These are phyloP conservation scores for Hylaeus volcanicus DNA, from an alignment of 1,140 invertebrate genomes.

Conservation along the genomic window DNA sequence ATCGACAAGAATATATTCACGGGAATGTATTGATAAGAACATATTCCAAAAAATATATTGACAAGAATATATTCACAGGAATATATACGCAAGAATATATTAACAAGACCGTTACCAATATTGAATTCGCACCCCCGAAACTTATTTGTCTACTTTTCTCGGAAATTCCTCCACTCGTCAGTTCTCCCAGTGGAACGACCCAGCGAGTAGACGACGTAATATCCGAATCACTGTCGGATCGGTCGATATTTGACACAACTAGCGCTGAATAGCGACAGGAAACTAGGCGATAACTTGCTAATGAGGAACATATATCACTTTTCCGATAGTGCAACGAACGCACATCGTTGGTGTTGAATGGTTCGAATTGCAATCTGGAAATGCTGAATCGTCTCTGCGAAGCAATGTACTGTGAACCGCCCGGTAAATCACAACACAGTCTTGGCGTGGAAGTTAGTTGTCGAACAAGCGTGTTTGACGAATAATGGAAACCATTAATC, in stretches of 20 bases:
- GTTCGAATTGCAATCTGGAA: conserved; percentile 62
- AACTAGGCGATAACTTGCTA: conserved; percentile 65
- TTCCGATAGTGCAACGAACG: conserved; percentile 60
- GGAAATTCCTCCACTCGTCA: conserved; percentile 20
- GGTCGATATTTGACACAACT: conserved; percentile 48
- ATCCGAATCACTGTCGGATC: conserved; percentile 10
- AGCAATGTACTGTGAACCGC: conserved; percentile 64
- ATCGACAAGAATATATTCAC: too few relatives aligned
- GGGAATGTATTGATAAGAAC: too few relatives aligned
- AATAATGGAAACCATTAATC: conserved; percentile 49
- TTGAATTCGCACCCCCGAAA: too few relatives aligned
- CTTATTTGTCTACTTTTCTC: background rate
- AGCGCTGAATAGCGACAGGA: conserved; percentile 60
- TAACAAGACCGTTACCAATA: too few relatives aligned
- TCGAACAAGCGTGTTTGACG: conserved; percentile 44
- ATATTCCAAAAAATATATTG: too few relatives aligned
- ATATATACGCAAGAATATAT: too few relatives aligned
- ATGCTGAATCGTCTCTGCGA: conserved; percentile 63
- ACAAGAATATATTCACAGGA: too few relatives aligned
- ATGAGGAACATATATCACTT: conserved; percentile 66
- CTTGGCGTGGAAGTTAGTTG: conserved; percentile 58
- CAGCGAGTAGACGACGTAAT: background rate
- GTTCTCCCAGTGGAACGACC: background rate
- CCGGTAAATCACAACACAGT: conserved; percentile 63
- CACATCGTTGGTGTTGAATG: conserved; percentile 60